Evolutionary conservation across 2,888 invertebrate species (phyloP), one percentile per base, ranked within the genome.

Genomic region (Electrophaes corylata): DNA sequence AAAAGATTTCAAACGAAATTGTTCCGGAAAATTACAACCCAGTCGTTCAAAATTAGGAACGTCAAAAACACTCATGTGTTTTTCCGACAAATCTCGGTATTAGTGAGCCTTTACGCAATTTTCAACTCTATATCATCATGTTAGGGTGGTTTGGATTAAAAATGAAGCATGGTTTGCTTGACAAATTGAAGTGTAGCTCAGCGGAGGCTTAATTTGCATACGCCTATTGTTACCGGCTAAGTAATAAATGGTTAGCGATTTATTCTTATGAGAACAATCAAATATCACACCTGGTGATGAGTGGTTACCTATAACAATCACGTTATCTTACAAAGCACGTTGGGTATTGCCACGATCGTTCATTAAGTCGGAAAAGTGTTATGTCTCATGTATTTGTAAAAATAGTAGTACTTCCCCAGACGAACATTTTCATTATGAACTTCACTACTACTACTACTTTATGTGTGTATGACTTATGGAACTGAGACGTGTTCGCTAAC

Each of bases 141-240:
- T 48, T 71, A 67, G 55, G 60, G 65, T 55, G 47, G 56, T 60
- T 51, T 57, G 41, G 41, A 52, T 48, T 57, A 70, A 73, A 75
- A 75, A 71, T 53, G 52, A 50, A 60, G 71, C 65, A 72, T 68
- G 11, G 14, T 26, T 68, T 65, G 72, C 70, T 79, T 84, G 85
- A 87, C 86, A 87, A 87, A 88, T 87, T 86, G 84, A 81, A 85
- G 83, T 79, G 75, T 79, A 73, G 72, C 76, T 69, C 76, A 65
- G 47, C 70, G 79, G 78, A 79, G 69, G 76, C 70, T 66, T 70
- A 79, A 87, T 88, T 86, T 86, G 82, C 85, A 86, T 87, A 77
- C 76, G 81, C 72, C 72, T 73, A 79, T 76, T 80, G 76, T 74
- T 73, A 73, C 41, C 23, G 47, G 48, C 11, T 54, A 62, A 64